These are phyloP conservation scores for Balaenoptera acutorostrata DNA, from an alignment of 2,113 vertebrate species.

Conservation along the genomic window DNA sequence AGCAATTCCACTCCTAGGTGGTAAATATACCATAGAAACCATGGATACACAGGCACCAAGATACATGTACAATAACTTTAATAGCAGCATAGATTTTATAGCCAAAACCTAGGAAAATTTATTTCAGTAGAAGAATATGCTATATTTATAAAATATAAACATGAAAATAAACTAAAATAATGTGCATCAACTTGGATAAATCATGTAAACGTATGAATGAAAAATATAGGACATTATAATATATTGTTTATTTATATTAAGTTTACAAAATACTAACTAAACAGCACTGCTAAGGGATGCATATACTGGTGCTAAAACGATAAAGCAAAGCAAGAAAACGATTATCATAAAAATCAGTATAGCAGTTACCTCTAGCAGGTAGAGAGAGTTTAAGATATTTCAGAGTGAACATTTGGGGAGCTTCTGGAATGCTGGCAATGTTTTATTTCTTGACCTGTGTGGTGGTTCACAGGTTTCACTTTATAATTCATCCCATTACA, in stretches of 20 bases:
- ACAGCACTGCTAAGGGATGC: not conserved
- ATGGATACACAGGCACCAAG: not conserved
- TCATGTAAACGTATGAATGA: not conserved
- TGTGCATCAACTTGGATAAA: not conserved
- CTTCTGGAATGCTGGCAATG: not conserved
- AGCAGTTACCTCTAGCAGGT: not conserved
- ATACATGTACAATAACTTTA: not conserved
- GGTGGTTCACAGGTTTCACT: not conserved
- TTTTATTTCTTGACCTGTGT: not conserved
- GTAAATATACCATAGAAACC: not conserved
- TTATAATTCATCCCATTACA: not conserved
- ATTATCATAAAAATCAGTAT: not conserved
- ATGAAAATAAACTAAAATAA: slow-evolving; percentile 17
- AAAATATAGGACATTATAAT: not conserved
- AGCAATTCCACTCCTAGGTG: not conserved
- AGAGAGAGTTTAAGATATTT: not conserved
- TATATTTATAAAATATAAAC: not conserved
- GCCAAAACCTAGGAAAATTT: not conserved
- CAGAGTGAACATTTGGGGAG: not conserved
- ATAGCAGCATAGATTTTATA: not conserved
- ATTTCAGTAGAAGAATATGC: not conserved
- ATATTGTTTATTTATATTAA: not conserved
- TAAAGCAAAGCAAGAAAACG: not conserved
- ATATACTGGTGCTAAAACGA: not conserved
- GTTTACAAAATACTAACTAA: slow-evolving; percentile 9